A percentile compares a stretch with the other conserved stretches of the same genome.
Conservation (phyloP, 1,140 invertebrate genomes). For the Macrocentrus cingulum region DNA sequence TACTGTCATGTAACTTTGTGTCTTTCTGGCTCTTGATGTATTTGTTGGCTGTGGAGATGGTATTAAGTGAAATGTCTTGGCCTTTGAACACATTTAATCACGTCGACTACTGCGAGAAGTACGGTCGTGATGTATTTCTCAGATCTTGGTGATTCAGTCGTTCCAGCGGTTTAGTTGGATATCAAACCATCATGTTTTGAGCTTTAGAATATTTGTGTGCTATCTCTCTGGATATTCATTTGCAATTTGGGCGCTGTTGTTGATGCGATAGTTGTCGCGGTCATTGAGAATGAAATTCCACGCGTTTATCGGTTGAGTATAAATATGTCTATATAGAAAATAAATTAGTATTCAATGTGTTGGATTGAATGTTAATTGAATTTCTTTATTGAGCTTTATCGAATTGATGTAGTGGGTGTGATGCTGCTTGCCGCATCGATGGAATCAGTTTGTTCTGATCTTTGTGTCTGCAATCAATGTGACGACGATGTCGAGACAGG, state of each 20-base stretch:
- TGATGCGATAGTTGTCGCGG: neutral
- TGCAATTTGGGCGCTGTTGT: conserved; percentile 21
- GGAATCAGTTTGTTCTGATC: conserved; percentile 6
- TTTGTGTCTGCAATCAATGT: conserved; percentile 48
- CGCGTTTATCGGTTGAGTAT: neutral
- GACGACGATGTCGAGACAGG: conserved; percentile 25
- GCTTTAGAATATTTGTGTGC: no score
- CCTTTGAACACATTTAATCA: conserved; percentile 15
- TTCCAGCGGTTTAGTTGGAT: conserved; percentile 27
- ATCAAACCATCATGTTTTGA: conserved; percentile 21
- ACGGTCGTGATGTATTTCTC: neutral
- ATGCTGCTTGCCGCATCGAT: neutral
- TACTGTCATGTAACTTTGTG: no score
- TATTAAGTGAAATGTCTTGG: conserved; percentile 12
- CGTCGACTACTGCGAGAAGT: conserved; percentile 1
- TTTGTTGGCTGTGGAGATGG: no score
- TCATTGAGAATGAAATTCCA: conserved; percentile 12
- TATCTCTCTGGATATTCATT: conserved; percentile 19
- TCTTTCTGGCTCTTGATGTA: no score
- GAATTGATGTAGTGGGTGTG: neutral
- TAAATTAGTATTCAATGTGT: neutral
- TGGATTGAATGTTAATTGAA: neutral
- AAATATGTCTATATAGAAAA: neutral
- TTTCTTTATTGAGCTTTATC: no score
- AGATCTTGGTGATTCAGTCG: conserved; percentile 14